Conservation (phyloP, 2,797 vertebrate species). For the Clarias fuscus region DNA sequence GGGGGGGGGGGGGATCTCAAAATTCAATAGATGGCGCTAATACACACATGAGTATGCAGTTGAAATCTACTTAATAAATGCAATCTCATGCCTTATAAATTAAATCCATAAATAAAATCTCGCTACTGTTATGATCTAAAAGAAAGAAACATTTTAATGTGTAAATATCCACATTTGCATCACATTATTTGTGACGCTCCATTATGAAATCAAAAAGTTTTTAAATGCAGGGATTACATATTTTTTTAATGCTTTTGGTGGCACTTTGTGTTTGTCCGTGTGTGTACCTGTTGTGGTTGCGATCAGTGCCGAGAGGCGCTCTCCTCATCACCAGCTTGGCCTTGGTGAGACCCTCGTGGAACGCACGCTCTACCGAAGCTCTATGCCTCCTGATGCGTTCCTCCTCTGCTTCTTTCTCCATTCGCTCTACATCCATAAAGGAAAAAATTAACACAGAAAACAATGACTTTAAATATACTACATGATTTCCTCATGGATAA, state of each 20-base stretch:
- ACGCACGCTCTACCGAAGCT: slow-evolving; percentile 85
- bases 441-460: not conserved
- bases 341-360: slow-evolving; percentile 92
- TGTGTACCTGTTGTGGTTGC: slow-evolving; percentile 90
- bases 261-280: not conserved
- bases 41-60: too few relatives aligned
- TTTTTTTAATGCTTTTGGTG: not conserved
- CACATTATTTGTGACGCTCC: not conserved
- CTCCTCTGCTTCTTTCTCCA: slow-evolving; percentile 92
- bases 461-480: not conserved
- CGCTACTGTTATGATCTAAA: not conserved
- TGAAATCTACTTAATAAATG: too few relatives aligned
- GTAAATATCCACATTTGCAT: not conserved
- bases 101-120: not conserved
- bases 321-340: slow-evolving; percentile 88
- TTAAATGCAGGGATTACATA: too few relatives aligned
- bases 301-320: slow-evolving; percentile 89
- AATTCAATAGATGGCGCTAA: too few relatives aligned
- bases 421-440: slow-evolving; percentile 75
- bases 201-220: too few relatives aligned
- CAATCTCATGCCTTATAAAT: not conserved
- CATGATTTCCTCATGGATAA: not conserved
- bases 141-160: not conserved
- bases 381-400: slow-evolving; percentile 87
- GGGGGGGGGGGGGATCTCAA: too few relatives aligned